Evolutionary conservation across 30 jellyfish, hydroid and myxozoan species (phyloP), one percentile per base, ranked within the genome.

Genomic region (Aurelia sp.): DNA sequence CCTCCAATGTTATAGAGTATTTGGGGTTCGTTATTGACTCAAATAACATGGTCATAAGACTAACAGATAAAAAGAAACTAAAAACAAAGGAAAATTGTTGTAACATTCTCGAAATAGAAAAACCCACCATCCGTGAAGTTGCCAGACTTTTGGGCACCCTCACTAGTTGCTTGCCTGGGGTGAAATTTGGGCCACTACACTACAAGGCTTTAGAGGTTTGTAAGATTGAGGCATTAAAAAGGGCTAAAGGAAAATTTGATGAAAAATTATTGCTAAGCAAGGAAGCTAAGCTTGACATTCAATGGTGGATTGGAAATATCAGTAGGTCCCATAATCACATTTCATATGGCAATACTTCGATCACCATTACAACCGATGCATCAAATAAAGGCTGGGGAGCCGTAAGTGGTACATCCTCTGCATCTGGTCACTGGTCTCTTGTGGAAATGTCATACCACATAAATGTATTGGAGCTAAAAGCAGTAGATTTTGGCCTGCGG

Each of bases 221-320:
- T 31, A 84, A 83, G 47, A 27, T 60, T 13, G 18, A 13, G 40
- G 93, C 93, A n/a, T 12, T 84, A 74, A 59, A 71, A 58, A 4
- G 18, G 38, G 15, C 64, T 1, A 31, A 72, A 3, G 93, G 93
- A 15, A 57, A 84, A 47, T 84, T 17, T 71, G 52, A 57, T 16
- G 68, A 63, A 63, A 13, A 19, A 11, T 70, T 74, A 63, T 58
- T 63, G 7, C 63, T 84, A 33, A 8, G 44, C 15, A 11, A 22
- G 31, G 15, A 20, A 18, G 88, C 88, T 24, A 41, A 0, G n/a
- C 58, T 3, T 22, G 93, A 84, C 30, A 47, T 84, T 11, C 35
- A 19, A 44, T 84, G 93, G 93, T 84, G 93, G 93, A 20, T 53
- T 16, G 40, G 38, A 16, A 84, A 71, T 44, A 63, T 84, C n/a